These are phyloP conservation scores for Microtus richardsoni DNA, from an alignment of 2,113 vertebrate species.

Conservation along the genomic window DNA sequence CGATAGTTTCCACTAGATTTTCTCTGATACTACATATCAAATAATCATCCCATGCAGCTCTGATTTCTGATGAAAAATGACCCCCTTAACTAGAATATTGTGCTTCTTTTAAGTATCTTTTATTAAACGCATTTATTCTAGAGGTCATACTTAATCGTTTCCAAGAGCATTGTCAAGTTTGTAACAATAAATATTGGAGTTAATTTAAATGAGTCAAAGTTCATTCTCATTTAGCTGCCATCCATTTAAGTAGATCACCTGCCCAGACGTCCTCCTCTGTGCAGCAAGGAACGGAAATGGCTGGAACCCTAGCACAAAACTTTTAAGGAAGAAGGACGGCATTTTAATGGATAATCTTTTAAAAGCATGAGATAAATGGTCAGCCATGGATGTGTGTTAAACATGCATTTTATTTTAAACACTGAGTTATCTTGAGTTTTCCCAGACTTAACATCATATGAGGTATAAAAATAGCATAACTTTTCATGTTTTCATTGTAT, in stretches of 20 bases:
- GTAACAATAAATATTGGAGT: slow-evolving; percentile 85
- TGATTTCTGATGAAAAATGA: slow-evolving; percentile 62
- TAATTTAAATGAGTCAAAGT: slow-evolving; percentile 88
- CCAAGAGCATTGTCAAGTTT: slow-evolving; percentile 82
- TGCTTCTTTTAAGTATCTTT: slow-evolving; percentile 65
- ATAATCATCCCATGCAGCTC: not conserved
- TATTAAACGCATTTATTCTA: slow-evolving; percentile 68
- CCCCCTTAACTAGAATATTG: slow-evolving; percentile 58
- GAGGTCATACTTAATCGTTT: slow-evolving; percentile 81
- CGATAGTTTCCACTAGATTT: slow-evolving; percentile 23
- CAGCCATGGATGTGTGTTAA: slow-evolving; percentile 14
- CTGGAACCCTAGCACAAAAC: slow-evolving; percentile 76
- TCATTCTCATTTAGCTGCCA: slow-evolving; percentile 84
- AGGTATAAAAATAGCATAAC: slow-evolving; percentile 5
- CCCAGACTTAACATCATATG: slow-evolving; percentile 37
- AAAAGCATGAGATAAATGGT: slow-evolving; percentile 70
- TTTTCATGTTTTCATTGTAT: slow-evolving; percentile 55
- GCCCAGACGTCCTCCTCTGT: slow-evolving; percentile 70
- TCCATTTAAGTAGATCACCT: slow-evolving; percentile 81
- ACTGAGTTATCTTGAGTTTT: slow-evolving; percentile 57
- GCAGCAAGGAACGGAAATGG: slow-evolving; percentile 74
- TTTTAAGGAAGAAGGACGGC: slow-evolving; percentile 77
- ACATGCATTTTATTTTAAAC: slow-evolving; percentile 39
- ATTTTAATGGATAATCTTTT: slow-evolving; percentile 82
- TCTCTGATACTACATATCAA: not conserved